Percentiles rank a stretch among this genome's conserved stretches.
Evolutionary conservation across 2,888 invertebrate species (phyloP).

Genomic region (Andrena flavipes): DNA sequence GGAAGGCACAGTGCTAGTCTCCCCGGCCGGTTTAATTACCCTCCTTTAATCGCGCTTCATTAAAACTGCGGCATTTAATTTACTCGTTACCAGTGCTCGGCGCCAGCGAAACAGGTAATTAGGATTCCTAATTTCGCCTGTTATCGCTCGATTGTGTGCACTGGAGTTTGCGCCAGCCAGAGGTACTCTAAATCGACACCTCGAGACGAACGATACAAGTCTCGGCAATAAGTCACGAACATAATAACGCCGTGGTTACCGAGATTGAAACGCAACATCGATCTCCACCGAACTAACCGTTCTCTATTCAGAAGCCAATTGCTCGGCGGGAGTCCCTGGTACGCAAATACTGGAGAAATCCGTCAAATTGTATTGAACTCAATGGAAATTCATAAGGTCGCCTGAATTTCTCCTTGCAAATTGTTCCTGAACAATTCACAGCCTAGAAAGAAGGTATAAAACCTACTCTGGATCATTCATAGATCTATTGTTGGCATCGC

Average conservation of each 20-base stretch:
- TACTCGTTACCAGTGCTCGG: conserved; percentile 32
- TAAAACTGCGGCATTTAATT: conserved; percentile 50
- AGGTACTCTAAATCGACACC: conserved; percentile 3
- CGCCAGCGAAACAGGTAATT: conserved; percentile 49
- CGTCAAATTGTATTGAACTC: background rate
- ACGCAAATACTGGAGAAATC: background rate
- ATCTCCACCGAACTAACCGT: background rate
- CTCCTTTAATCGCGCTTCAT: conserved; percentile 37
- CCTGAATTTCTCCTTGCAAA: background rate
- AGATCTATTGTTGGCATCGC: no score
- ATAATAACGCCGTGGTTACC: background rate
- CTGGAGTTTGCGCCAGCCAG: background rate
- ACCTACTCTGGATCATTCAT: background rate
- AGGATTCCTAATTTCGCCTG: conserved; percentile 48
- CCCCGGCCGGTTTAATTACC: conserved; percentile 37
- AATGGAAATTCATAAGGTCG: background rate
- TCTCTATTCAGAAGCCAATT: background rate
- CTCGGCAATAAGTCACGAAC: conserved; percentile 1
- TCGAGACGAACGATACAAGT: background rate
- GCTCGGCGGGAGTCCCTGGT: no score
- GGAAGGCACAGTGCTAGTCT: background rate
- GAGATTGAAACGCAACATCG: background rate
- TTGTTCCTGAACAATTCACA: background rate
- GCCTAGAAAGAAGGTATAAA: no score
- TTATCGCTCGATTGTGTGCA: conserved; percentile 45